Conservation (phyloP, 2,797 vertebrate species). For the Glyptemys insculpta region DNA sequence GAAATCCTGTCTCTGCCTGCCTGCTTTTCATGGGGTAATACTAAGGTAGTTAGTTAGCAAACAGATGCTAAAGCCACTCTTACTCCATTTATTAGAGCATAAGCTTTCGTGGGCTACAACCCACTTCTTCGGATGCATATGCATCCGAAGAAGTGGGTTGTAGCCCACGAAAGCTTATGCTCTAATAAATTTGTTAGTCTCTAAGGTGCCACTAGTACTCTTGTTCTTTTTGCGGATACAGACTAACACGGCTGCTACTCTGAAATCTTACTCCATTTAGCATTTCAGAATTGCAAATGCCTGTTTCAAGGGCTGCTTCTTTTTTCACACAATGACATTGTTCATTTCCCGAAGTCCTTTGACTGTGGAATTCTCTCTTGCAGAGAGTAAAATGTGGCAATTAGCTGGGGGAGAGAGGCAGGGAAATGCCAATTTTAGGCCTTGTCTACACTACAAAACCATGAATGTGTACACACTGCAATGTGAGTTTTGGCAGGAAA, state of each 20-base stretch:
- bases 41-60: constrained; percentile 67
- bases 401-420: constrained; percentile 23
- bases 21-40: constrained; percentile 60
- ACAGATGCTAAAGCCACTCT: constrained; percentile 69
- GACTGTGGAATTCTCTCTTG: constrained; percentile 56
- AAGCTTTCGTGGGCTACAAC: too few species aligned
- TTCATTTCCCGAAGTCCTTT: constrained; percentile 71
- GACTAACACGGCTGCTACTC: too few species aligned
- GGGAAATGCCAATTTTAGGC: constrained; percentile 15
- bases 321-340: constrained; percentile 68
- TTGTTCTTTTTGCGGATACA: too few species aligned
- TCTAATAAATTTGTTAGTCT: too few species aligned
- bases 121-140: too few species aligned
- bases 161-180: too few species aligned
- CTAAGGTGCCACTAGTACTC: too few species aligned
- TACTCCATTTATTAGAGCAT: constrained; percentile 64
- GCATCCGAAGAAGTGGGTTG: too few species aligned
- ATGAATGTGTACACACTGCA: too few species aligned
- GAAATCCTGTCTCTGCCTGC: constrained; percentile 47
- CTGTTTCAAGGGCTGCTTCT: constrained; percentile 66
- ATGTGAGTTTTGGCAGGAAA: too few species aligned
- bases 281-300: constrained; percentile 72
- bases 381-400: constrained; percentile 47
- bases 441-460: too few species aligned
- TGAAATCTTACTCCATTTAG: constrained; percentile 66